phyloP scores from a whole-genome alignment of 1,140 invertebrate species.

The Plectrocnemia conspersa region DNA sequence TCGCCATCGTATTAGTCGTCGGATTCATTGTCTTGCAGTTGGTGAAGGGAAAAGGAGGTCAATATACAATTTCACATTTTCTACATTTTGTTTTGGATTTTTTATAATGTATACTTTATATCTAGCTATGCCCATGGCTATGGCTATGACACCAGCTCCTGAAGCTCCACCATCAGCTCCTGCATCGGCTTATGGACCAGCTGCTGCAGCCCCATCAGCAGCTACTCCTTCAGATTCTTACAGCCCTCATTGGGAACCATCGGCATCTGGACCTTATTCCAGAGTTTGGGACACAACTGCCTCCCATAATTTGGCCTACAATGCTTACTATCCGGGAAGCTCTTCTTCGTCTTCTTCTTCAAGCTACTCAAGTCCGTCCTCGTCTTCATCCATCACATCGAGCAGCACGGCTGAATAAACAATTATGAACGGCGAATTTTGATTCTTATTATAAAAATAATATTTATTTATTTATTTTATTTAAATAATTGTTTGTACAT shows the following conservation, averaged over 20 bases:
- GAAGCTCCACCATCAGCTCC: conserved; percentile 56
- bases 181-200: conserved; percentile 39
- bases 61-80: conserved; percentile 6
- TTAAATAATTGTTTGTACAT: background rate
- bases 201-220: conserved; percentile 56
- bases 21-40: conserved; percentile 74
- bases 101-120: conserved; percentile 22
- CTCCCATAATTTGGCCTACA: conserved; percentile 70
- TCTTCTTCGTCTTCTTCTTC: conserved; percentile 51
- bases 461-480: conserved; percentile 13
- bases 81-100: background rate
- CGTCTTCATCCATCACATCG: conserved; percentile 50
- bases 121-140: conserved; percentile 69
- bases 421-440: background rate
- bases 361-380: conserved; percentile 52
- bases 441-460: background rate
- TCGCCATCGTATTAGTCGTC: conserved; percentile 71
- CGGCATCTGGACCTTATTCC: conserved; percentile 63
- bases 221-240: conserved; percentile 62
- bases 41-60: conserved; percentile 60
- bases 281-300: conserved; percentile 60
- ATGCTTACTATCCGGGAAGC: conserved; percentile 66
- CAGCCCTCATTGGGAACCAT: conserved; percentile 65
- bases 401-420: conserved; percentile 10
- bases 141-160: conserved; percentile 54